phyloP scores from a whole-genome alignment of 2,113 vertebrate genomes.

The Bubo bubo region DNA sequence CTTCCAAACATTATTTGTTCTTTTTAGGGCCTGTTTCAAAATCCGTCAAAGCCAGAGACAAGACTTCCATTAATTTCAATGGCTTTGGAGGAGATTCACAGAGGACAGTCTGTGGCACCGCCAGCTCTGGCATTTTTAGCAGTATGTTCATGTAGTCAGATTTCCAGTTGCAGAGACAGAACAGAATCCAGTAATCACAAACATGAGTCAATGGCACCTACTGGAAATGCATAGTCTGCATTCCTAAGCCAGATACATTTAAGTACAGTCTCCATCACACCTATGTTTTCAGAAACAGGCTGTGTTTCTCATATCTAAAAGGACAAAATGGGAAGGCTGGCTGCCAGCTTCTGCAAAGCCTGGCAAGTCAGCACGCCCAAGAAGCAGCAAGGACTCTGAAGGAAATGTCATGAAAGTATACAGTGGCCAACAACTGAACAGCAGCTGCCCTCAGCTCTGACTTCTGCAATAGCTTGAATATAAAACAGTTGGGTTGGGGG shows the following conservation, averaged over 20 bases:
- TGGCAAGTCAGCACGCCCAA: not conserved
- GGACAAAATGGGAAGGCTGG: not conserved
- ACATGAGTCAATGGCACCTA: not conserved
- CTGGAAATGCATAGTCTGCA: not conserved
- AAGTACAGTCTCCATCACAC: not conserved
- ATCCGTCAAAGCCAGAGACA: not conserved
- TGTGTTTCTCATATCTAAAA: not conserved
- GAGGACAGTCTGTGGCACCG: not conserved
- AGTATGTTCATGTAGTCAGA: not conserved
- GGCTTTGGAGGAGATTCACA: not conserved
- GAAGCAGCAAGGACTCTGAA: not conserved
- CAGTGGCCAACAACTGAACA: not conserved
- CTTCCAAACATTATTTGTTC: constrained; percentile 30
- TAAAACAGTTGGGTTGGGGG: not conserved
- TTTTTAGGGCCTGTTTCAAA: constrained; percentile 12
- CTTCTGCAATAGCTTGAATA: not conserved
- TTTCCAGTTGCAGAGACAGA: not conserved
- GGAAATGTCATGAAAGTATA: not conserved
- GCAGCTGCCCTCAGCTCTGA: not conserved
- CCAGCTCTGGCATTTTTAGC: not conserved
- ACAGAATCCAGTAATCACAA: not conserved
- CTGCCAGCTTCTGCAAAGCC: not conserved
- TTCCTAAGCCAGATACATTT: not conserved
- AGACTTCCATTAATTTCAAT: not conserved
- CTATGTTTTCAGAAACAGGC: not conserved